Base-by-base conservation (phyloP, 2,113 vertebrate species). In the Phoxinus phoxinus region DNA sequence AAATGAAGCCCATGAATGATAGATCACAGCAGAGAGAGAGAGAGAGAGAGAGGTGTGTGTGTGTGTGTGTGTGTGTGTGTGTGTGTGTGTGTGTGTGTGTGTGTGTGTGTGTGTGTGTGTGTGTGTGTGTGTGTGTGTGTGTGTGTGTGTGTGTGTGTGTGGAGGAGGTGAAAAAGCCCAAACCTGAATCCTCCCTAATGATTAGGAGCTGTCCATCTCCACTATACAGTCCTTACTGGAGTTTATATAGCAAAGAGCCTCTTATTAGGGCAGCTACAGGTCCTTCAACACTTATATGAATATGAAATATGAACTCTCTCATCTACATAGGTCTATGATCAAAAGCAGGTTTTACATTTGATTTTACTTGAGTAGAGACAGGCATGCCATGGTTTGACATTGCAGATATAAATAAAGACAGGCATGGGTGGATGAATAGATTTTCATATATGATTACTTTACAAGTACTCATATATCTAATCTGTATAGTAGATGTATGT, bases 1-100 rank as follows among this genome's bases (percentile, higher is more conserved):
- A 95, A 94, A 95, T 94, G 93, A 95, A 94, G 37, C 81, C 86
- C 91, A 95, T 95, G 92, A 95, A 95, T 94, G 90, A 95, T 95
- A 94, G 93, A 95, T 95, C 93, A 94, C 89, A 95, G 87, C 88
- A 85, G 86, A 71, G 75, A 46, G 87, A 76, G 9, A 21, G 7
- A 15, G 37, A 44, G 41, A 84, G 74, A 25, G 81, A n/a, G n/a
- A n/a, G n/a, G n/a, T n/a, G n/a, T n/a, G n/a, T n/a, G n/a, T n/a
- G n/a, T n/a, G n/a, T n/a, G n/a, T n/a, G n/a, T n/a, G n/a, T n/a
- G n/a, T n/a, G n/a, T n/a, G n/a, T n/a, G n/a, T n/a, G n/a, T n/a
- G n/a, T n/a, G n/a, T n/a, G n/a, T n/a, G n/a, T n/a, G n/a, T n/a
- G n/a, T n/a, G n/a, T n/a, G n/a, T n/a, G n/a, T n/a, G n/a, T n/a